A percentile compares a stretch with the other conserved stretches of the same genome.
These are phyloP conservation scores for Salvator merianae DNA, from an alignment of 2,113 vertebrate species.

Conservation along the genomic window DNA sequence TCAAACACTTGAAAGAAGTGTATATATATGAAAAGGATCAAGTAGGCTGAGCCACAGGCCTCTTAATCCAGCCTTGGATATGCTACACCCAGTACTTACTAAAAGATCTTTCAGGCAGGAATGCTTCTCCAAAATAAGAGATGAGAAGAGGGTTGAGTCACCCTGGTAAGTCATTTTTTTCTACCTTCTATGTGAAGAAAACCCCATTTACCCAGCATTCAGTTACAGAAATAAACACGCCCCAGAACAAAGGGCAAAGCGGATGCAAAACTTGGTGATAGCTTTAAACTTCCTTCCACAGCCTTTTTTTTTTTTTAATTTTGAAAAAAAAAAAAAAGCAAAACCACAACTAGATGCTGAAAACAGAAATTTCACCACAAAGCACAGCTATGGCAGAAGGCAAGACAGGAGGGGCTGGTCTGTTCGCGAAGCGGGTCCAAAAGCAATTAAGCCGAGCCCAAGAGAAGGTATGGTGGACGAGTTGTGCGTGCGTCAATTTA, in stretches of 20 bases:
- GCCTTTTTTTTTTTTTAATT: background rate
- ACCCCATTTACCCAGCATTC: background rate
- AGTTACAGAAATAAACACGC: background rate
- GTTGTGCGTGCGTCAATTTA: background rate
- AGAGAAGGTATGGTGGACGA: constrained; percentile 83
- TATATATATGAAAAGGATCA: too few relatives aligned
- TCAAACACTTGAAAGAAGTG: too few relatives aligned
- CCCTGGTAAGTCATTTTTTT: background rate
- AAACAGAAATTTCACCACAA: constrained; percentile 6
- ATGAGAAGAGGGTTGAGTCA: too few relatives aligned
- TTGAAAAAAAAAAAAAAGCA: background rate
- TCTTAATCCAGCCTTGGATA: background rate
- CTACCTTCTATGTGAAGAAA: background rate
- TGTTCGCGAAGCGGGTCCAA: constrained; percentile 89
- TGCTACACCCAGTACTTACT: too few relatives aligned
- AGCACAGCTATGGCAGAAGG: constrained; percentile 82
- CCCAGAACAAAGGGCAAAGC: constrained; percentile 22
- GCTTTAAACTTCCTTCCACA: constrained; percentile 64
- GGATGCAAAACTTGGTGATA: constrained; percentile 61
- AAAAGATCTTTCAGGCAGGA: too few relatives aligned
- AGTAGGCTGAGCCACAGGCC: too few relatives aligned
- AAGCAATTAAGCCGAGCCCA: constrained; percentile 88
- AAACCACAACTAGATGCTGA: constrained; percentile 47
- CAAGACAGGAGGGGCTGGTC: constrained; percentile 78
- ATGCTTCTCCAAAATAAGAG: background rate